Evolutionary conservation across 2,113 vertebrate genomes (phyloP).

Genomic region (Meleagris gallopavo): DNA sequence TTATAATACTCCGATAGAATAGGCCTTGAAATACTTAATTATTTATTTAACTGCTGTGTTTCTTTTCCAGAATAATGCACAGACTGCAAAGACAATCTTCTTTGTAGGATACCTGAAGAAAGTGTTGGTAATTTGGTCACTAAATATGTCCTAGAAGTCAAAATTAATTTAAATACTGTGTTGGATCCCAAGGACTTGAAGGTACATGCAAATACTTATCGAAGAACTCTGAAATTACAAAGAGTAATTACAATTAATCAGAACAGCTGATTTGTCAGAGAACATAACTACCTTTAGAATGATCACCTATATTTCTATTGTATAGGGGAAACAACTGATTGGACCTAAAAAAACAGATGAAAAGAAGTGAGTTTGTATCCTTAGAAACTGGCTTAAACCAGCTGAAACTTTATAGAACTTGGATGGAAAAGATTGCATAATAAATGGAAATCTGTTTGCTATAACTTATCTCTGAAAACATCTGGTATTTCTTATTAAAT

Average conservation of each 20-base stretch:
- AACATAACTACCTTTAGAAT: neutral
- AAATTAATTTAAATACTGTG: neutral
- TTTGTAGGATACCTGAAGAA: neutral
- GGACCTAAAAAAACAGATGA: neutral
- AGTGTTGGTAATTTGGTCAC: neutral
- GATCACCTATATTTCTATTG: accelerated
- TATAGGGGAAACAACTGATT: neutral
- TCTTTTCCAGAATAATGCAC: neutral
- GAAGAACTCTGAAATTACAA: neutral
- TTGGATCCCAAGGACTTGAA: neutral
- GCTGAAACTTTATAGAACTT: neutral
- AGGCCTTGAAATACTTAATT: neutral
- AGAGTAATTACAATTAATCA: neutral
- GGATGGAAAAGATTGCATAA: neutral
- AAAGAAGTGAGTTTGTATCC: neutral
- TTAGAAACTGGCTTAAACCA: conserved; percentile 1
- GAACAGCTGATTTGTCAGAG: neutral
- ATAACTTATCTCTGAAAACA: neutral
- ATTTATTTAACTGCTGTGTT: neutral
- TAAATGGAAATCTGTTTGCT: neutral
- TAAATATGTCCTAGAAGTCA: neutral
- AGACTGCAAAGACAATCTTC: neutral
- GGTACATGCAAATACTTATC: neutral
- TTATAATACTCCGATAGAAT: neutral
- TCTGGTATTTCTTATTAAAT: neutral